Evolutionary conservation across 2,113 vertebrate species (phyloP), one percentile per base, ranked within the genome.

Genomic region (Lepidothrix coronata): DNA sequence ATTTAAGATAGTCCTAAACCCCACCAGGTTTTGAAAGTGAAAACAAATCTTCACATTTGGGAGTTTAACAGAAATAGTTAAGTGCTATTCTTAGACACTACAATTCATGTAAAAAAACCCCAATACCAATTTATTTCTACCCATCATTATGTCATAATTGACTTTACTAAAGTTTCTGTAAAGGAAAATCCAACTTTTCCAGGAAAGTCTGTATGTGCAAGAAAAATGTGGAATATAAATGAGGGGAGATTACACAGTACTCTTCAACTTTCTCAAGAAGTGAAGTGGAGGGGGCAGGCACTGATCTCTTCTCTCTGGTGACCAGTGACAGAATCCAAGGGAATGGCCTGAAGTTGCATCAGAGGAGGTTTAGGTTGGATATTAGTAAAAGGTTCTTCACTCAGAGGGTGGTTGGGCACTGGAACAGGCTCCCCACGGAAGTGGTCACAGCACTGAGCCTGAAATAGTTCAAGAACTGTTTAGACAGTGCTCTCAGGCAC

Each of bases 321-420:
- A 22, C 3, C 66, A 72, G 49, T 9, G 43, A 37, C 35, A 73
- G 43, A 9, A 49, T 2, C 24, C 0, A 0, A 72, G 8, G 35
- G 14, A 63, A 31, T 12, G 35, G 25, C 11, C 20, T 43, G 35
- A 12, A 30, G 31, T 0, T 73, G 8, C 15, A 18, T 28, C 27
- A 1, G 67, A 9, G 35, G 37, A 66, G 27, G 37, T 37, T 66
- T 37, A 11, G 18, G 1, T 4, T 44, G 12, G 9, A 7, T 14
- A 19, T 20, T 1, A 39, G 35, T 0, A 58, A 76, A 18, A 74
- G 2, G 5, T 33, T 58, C 23, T 58, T 23, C 31, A 13, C 6
- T 15, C 76, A 37, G 15, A 33, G 37, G 6, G 14, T 58, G 44
- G 1, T 0, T 57, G 59, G 31, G 27, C 22, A 33, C 18, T 59